Base-by-base conservation (phyloP, 2,888 invertebrate genomes). In the Dolomedes plantarius region DNA sequence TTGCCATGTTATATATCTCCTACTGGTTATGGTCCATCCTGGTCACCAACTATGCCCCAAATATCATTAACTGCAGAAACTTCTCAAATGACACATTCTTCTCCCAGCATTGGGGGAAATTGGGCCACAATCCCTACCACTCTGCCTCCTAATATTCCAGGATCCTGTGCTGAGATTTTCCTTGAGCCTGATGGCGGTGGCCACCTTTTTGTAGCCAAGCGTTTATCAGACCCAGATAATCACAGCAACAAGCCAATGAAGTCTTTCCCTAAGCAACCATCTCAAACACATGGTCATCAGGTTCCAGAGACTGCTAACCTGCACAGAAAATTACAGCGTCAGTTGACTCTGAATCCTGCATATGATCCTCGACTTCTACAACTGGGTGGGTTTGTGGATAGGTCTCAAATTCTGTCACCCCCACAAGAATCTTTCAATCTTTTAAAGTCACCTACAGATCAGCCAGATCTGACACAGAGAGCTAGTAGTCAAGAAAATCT, bases 331-430 rank as follows among this genome's bases (percentile, higher is more conserved):
- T 92, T 97, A 39, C 95, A 94, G 88, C 93, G 96, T 5, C 96
- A 96, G 90, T 92, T 96, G 67, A 95, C 96, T 16, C 91, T 97
- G n/a, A 96, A 96, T 91, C 96, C 96, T 0, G 92, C 93, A 27
- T 94, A 94, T 89, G 96, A 97, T 92, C 95, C 96, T 5, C 92
- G 96, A 81, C 91, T 95, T 73, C 92, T 92, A 90, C 93, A 89
- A 31, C 81, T 88, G 89, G 62, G 83, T 29, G 79, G 87, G 13
- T 86, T 77, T 29, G 72, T 75, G 1, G 86, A 86, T 2, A 67
- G 68, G 39, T 62, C 83, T 6, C 68, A 77, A 28, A 41, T 85
- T 31, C 27, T 87, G 27, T 87, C 82, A 2, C 86, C 81, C 13
- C 78, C 75, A 2, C 69, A 65, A 56, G 85, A 80, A 71, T 65